These are phyloP conservation scores for Oryctes rhinoceros DNA, from an alignment of 1,140 invertebrate genomes.

Conservation along the genomic window DNA sequence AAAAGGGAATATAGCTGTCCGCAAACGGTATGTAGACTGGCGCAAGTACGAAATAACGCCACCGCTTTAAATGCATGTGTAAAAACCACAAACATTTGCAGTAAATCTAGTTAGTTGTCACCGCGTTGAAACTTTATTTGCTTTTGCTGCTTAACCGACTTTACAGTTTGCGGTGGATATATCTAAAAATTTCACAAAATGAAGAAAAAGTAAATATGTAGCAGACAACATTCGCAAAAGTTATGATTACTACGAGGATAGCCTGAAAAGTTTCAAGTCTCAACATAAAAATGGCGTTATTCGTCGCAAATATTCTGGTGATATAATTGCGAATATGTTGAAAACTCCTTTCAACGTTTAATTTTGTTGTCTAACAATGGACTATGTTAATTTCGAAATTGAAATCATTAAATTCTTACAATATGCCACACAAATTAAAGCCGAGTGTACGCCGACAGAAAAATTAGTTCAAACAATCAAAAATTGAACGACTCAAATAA, in stretches of 20 bases:
- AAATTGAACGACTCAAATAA: too few relatives aligned
- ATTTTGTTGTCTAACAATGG: too few relatives aligned
- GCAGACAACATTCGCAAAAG: background rate
- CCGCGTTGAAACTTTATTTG: constrained; percentile 10
- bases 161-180: background rate
- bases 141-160: background rate
- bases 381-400: too few relatives aligned
- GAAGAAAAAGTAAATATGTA: background rate
- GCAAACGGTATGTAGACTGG: background rate
- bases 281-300: too few relatives aligned
- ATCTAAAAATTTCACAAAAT: constrained; percentile 8
- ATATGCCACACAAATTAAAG: too few relatives aligned
- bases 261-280: too few relatives aligned
- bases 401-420: too few relatives aligned
- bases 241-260: background rate
- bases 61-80: constrained; percentile 12
- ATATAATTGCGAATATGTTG: too few relatives aligned
- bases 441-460: too few relatives aligned
- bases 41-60: background rate
- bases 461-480: too few relatives aligned
- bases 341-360: too few relatives aligned
- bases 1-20: constrained; percentile 40
- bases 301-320: too few relatives aligned
- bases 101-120: constrained; percentile 32
- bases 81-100: constrained; percentile 18